Conservation (phyloP, 30 jellyfish, hydroid and myxozoan species). For the Pseudorhiza aurosa region DNA sequence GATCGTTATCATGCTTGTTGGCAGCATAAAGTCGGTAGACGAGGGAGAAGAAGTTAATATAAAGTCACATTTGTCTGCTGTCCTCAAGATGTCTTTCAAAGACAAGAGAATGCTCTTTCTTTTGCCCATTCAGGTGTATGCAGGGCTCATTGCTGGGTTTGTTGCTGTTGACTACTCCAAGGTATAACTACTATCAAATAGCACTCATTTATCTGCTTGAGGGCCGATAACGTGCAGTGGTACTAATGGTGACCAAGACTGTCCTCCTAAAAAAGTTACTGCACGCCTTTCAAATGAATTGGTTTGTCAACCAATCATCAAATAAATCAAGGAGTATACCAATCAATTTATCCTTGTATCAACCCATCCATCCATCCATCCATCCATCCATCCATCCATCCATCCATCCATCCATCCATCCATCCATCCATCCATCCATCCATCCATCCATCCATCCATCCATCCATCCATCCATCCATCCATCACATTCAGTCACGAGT, state of each 20-base stretch:
- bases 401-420: conserved; percentile 7
- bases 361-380: no score
- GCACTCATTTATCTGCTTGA: neutral
- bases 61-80: conserved; percentile 22
- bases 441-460: conserved; percentile 4
- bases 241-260: no score
- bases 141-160: conserved; percentile 40
- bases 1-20: conserved; percentile 12
- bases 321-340: no score
- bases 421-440: conserved; percentile 4
- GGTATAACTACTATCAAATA: neutral
- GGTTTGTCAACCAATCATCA: no score
- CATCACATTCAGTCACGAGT: no score
- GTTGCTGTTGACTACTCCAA: conserved; percentile 42
- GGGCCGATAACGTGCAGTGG: neutral
- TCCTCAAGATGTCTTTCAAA: conserved; percentile 5
- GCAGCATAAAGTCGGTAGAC: neutral
- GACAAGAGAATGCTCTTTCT: conserved; percentile 51
- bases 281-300: no score
- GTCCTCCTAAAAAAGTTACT: no score
- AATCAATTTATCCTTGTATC: no score
- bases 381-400: no score
- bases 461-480: conserved; percentile 4
- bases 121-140: conserved; percentile 1
- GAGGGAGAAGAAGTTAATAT: neutral